Evolutionary conservation across 2,797 vertebrate species (phyloP).

Genomic region (Tapirus indicus): DNA sequence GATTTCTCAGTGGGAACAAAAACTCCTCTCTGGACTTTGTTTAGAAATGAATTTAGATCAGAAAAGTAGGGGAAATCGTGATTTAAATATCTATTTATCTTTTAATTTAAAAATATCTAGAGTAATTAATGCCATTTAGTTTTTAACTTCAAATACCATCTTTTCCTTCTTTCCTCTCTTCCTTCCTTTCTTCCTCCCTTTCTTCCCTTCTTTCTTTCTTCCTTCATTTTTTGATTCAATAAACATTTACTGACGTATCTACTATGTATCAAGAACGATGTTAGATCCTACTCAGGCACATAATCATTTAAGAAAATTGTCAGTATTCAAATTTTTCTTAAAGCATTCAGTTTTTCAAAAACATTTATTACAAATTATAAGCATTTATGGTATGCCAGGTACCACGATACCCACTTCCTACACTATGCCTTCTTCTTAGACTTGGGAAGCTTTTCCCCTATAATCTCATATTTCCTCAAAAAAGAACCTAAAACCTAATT

Average conservation of each 20-base stretch:
- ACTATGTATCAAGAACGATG: not conserved
- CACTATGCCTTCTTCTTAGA: not conserved
- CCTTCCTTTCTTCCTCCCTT: rapidly evolving
- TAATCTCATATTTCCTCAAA: not conserved
- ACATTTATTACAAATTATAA: not conserved
- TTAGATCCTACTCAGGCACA: not conserved
- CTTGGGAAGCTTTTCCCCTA: not conserved
- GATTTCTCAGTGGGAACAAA: not conserved
- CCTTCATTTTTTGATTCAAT: not conserved
- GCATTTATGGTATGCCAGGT: not conserved
- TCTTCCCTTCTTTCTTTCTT: too few relatives aligned
- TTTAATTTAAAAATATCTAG: not conserved
- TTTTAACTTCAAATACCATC: conserved; percentile 28
- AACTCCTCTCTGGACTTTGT: not conserved
- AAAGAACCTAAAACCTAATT: not conserved
- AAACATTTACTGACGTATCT: not conserved
- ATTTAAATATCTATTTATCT: not conserved
- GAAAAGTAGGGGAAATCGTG: not conserved
- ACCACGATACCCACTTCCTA: not conserved
- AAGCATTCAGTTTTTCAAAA: not conserved
- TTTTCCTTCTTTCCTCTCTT: not conserved
- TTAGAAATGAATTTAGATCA: not conserved
- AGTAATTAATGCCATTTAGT: not conserved
- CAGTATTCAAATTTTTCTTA: not conserved
- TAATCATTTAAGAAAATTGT: conserved; percentile 5